These are phyloP conservation scores for Pachyramphus minor DNA, from an alignment of 2,113 vertebrate genomes.

Conservation along the genomic window DNA sequence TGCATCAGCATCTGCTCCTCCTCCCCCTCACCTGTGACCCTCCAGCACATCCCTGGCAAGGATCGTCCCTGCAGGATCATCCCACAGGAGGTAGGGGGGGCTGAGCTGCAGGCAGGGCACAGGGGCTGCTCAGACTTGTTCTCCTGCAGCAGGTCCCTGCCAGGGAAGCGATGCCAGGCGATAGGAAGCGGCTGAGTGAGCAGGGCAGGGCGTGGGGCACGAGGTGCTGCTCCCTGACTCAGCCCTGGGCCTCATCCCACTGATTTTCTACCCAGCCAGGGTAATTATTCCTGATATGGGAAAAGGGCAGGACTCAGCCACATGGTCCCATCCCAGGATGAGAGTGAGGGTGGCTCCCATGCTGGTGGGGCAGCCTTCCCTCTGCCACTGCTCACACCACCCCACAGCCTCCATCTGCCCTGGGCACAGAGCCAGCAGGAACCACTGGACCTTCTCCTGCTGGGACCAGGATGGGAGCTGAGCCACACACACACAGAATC, in stretches of 20 bases:
- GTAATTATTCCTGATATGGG: background rate
- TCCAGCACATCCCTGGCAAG: background rate
- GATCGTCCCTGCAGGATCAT: background rate
- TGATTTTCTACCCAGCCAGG: background rate
- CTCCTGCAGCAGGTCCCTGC: background rate
- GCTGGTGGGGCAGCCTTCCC: accelerated
- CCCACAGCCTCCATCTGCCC: background rate
- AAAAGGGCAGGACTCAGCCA: background rate
- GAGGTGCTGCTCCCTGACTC: background rate
- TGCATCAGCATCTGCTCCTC: background rate
- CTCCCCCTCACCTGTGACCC: background rate
- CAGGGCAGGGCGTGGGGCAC: background rate
- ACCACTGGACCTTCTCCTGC: background rate
- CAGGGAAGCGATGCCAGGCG: background rate
- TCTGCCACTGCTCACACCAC: accelerated
- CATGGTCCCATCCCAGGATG: accelerated
- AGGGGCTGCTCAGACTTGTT: background rate
- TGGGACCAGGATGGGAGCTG: accelerated
- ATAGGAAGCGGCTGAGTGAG: background rate
- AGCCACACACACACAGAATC: background rate
- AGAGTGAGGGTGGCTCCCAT: background rate
- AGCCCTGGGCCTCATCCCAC: background rate
- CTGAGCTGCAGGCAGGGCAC: background rate
- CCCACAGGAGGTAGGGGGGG: background rate
- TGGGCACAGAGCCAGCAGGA: background rate